Base-by-base conservation (phyloP, 2,797 vertebrate genomes). In the Acanthiza pusilla region DNA sequence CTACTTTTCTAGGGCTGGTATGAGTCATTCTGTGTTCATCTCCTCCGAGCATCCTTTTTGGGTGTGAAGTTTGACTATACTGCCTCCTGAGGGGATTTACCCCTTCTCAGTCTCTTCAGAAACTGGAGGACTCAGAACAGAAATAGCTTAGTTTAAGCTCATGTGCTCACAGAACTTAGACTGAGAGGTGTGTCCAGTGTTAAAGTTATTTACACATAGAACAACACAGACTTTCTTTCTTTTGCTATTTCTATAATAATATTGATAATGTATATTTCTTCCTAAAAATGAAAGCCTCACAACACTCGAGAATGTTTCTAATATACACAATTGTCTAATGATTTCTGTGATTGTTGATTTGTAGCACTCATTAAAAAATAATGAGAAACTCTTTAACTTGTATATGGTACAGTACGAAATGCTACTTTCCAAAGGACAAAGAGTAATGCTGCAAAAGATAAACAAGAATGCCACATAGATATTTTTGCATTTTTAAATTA, bases 171-270 rank as follows among this genome's bases (percentile, higher is more conserved):
- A 68, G 43, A 78, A 63, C 48, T 79, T 61, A 65, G 77, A 72
- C 29, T 7, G 18, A 63, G 66, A 71, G 29, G 9, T 36, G 25
- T 7, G 4, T 23, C 20, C 50, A 48, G 13, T 0, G 0, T 79
- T 21, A 13, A 85, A 78, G 11, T 26, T 88, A 67, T 55, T 91
- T 67, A 65, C 62, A 65, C 26, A 36, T 2, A 55, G 11, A 68
- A 34, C 15, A 21, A 45, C 16, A 43, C 16, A 57, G 38, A 55
- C 34, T 40, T 55, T 4, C 4, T 10, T 75, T 60, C 27, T 68
- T 85, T 57, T 23, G 38, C 26, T 58, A 2, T 34, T 42, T 23
- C 29, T 57, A 5, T 17, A 32, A 25, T 36, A 53, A 32, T 45
- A 45, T 54, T 38, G 12, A 9, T 42, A 38, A 83, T 61, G 36